These are phyloP conservation scores for Amphimedon queenslandica DNA, from an alignment of 37 sponge, comb jelly and placozoan genomes.

Conservation along the genomic window DNA sequence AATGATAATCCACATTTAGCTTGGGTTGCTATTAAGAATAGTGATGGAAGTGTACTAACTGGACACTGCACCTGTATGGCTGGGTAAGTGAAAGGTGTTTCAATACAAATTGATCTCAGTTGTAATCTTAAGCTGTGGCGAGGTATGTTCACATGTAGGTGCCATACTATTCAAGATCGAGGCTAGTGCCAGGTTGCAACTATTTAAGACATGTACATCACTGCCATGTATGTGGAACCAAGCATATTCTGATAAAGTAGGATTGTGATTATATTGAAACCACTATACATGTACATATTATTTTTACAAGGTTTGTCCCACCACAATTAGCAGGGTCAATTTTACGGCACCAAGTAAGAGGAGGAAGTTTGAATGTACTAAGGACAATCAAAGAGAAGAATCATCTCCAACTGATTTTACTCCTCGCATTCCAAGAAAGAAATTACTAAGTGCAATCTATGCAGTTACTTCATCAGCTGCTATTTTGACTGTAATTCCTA, in stretches of 20 bases:
- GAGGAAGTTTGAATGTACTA: background rate
- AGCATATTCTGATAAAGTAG: constrained; percentile 2
- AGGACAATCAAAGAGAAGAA: no score
- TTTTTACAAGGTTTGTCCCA: background rate
- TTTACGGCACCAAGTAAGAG: background rate
- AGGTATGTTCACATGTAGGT: constrained; percentile 25
- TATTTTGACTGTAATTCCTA: no score
- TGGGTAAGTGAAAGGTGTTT: background rate
- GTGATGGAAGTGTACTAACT: background rate
- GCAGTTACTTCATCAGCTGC: no score
- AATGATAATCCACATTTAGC: constrained; percentile 14
- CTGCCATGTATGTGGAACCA: constrained; percentile 3
- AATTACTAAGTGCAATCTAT: no score
- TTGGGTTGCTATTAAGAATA: constrained; percentile 3
- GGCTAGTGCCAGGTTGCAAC: background rate
- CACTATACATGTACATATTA: no score
- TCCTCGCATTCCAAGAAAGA: no score
- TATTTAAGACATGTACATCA: background rate
- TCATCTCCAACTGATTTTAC: no score
- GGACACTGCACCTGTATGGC: background rate
- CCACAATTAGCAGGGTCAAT: background rate
- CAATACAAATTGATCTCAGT: background rate
- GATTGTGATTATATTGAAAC: background rate
- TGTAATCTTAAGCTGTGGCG: constrained; percentile 4
- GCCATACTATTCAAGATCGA: constrained; percentile 32